A percentile compares a stretch with the other conserved stretches of the same genome.
Evolutionary conservation across 2,797 vertebrate genomes (phyloP).

Genomic region (Echeneis naucrates): DNA sequence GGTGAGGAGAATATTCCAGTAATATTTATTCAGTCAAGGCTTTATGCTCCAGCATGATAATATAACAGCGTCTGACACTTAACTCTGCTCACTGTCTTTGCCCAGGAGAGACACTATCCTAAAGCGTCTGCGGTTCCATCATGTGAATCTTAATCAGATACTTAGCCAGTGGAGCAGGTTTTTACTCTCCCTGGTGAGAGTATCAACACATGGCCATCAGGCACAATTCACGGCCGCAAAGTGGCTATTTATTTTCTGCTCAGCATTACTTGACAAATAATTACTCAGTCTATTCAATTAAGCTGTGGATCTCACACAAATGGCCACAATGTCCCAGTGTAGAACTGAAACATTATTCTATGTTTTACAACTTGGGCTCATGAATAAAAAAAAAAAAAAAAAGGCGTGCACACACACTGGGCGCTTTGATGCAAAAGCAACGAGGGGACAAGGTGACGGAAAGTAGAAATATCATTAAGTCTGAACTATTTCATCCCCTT

Average conservation of each 20-base stretch:
- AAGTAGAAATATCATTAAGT: conserved; percentile 74
- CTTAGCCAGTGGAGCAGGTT: conserved; percentile 80
- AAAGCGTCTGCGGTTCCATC: conserved; percentile 77
- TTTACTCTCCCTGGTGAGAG: conserved; percentile 79
- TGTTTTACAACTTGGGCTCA: conserved; percentile 65
- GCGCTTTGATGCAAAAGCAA: conserved; percentile 63
- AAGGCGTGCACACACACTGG: conserved; percentile 30
- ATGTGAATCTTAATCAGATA: conserved; percentile 84
- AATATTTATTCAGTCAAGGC: conserved; percentile 69
- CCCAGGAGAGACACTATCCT: conserved; percentile 81
- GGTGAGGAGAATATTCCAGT: conserved; percentile 53
- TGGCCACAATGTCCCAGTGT: conserved; percentile 58
- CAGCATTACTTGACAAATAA: conserved; percentile 83
- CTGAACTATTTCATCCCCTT: conserved; percentile 71
- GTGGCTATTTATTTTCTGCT: conserved; percentile 84
- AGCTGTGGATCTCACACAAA: conserved; percentile 69
- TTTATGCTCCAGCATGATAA: conserved; percentile 71
- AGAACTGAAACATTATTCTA: conserved; percentile 60
- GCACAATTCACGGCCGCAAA: conserved; percentile 79
- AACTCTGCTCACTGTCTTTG: conserved; percentile 78
- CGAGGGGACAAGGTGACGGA: conserved; percentile 65
- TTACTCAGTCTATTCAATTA: conserved; percentile 83
- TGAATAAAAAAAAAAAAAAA: conserved; percentile 71
- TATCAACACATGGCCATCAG: conserved; percentile 84
- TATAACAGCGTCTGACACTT: conserved; percentile 79